Conservation (phyloP, 37 sponge, comb jelly and placozoan genomes). For the Corticium candelabrum region DNA sequence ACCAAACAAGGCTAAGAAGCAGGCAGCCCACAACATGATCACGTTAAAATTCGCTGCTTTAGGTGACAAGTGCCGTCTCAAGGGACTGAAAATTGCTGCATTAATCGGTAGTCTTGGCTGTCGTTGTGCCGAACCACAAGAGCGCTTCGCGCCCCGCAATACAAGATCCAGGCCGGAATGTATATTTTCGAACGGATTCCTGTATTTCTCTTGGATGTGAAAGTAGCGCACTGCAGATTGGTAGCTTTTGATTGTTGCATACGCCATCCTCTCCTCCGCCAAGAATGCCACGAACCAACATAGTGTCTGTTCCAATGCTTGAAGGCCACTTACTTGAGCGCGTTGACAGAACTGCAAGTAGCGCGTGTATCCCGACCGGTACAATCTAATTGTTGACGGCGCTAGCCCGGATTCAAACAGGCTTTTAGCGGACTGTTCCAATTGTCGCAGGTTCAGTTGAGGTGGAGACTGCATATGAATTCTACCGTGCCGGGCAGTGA, state of each 20-base stretch:
- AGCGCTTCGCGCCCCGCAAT: no score
- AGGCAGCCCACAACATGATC: background rate
- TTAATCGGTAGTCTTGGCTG: background rate
- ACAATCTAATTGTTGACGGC: slow-evolving; percentile 16
- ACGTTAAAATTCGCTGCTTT: background rate
- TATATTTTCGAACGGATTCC: no score
- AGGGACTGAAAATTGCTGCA: no score
- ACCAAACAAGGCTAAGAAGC: background rate
- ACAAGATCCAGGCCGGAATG: no score
- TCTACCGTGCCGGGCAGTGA: no score
- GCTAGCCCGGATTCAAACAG: slow-evolving; percentile 20
- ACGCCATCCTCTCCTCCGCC: background rate
- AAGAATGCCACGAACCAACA: slow-evolving; percentile 20
- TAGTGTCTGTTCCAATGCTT: slow-evolving; percentile 14
- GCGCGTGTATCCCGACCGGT: background rate
- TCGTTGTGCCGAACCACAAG: no score
- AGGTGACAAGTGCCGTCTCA: background rate
- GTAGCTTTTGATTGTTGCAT: slow-evolving; percentile 22
- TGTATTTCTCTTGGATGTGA: background rate
- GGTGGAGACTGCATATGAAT: no score
- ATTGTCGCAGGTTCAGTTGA: slow-evolving; percentile 38
- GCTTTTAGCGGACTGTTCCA: slow-evolving; percentile 35
- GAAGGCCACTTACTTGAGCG: background rate
- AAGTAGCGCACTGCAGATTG: slow-evolving; percentile 24
- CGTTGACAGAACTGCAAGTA: slow-evolving; percentile 11